phyloP scores from a whole-genome alignment of 2,888 invertebrate genomes.

The Boloria selene region DNA sequence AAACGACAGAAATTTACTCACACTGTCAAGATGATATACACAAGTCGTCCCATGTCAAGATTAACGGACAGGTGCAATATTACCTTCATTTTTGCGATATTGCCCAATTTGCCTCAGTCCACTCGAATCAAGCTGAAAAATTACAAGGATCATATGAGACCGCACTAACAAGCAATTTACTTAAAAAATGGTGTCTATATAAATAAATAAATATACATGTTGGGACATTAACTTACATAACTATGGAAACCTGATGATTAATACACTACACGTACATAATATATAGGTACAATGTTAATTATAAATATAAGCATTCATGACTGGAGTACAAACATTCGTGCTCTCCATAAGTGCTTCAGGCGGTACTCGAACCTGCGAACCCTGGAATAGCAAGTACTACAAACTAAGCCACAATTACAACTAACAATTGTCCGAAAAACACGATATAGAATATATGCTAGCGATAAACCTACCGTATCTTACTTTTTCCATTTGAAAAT shows the following conservation, averaged over 20 bases:
- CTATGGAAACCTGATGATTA: too few species aligned
- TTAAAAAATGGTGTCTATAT: slow-evolving; percentile 8
- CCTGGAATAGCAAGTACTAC: too few species aligned
- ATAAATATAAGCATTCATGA: too few species aligned
- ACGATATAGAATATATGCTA: neutral
- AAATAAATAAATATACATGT: too few species aligned
- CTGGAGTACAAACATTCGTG: too few species aligned
- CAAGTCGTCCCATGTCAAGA: slow-evolving; percentile 76
- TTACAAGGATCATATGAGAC: slow-evolving; percentile 33
- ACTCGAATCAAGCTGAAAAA: slow-evolving; percentile 36
- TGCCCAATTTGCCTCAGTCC: slow-evolving; percentile 48
- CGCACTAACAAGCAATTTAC: slow-evolving; percentile 35
- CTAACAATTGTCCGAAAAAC: too few species aligned
- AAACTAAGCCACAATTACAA: too few species aligned
- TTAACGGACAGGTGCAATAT: slow-evolving; percentile 70
- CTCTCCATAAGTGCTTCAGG: too few species aligned
- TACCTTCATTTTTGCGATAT: slow-evolving; percentile 59
- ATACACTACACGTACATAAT: too few species aligned
- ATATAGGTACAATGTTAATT: too few species aligned
- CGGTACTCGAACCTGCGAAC: too few species aligned
- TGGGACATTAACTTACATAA: too few species aligned
- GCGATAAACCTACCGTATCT: slow-evolving; percentile 51
- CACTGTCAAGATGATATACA: slow-evolving; percentile 75
- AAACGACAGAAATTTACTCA: slow-evolving; percentile 74
- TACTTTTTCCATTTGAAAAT: slow-evolving; percentile 61